These are phyloP conservation scores for Podarcis raffonei DNA, from an alignment of 2,113 vertebrate genomes.

Conservation along the genomic window DNA sequence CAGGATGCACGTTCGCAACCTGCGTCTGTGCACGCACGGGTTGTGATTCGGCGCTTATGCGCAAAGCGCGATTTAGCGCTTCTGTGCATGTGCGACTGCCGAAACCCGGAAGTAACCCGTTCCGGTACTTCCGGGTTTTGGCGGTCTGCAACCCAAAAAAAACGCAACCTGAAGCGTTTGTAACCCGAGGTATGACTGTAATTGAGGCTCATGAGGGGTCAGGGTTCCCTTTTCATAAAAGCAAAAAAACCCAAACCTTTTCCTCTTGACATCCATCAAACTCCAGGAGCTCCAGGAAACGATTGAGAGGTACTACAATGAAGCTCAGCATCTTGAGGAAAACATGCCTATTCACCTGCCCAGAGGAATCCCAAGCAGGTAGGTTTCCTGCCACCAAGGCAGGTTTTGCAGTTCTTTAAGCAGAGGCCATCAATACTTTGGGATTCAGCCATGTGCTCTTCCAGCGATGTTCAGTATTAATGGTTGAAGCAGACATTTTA, in stretches of 20 bases:
- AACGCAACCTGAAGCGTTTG: too few relatives aligned
- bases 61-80: too few relatives aligned
- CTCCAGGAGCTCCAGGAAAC: constrained; percentile 67
- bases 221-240: neutral
- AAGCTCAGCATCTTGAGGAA: constrained; percentile 59
- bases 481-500: neutral
- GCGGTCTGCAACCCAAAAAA: too few relatives aligned
- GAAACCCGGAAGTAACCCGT: too few relatives aligned
- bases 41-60: too few relatives aligned
- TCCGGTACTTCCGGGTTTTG: too few relatives aligned
- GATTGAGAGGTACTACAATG: constrained; percentile 47
- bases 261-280: neutral
- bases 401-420: neutral
- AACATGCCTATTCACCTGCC: constrained; percentile 68
- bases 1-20: too few relatives aligned
- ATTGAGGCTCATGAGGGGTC: neutral
- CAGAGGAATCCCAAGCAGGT: constrained; percentile 51
- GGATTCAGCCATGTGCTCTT: accelerated
- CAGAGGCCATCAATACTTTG: accelerated
- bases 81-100: too few relatives aligned
- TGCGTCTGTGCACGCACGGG: too few relatives aligned
- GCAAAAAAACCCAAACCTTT: too few relatives aligned
- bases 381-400: constrained; percentile 17
- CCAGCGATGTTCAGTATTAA: neutral
- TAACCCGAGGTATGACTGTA: too few relatives aligned